A percentile compares a stretch with the other conserved stretches of the same genome.
These are phyloP conservation scores for Eupithecia vulgata DNA, from an alignment of 2,888 invertebrate genomes.

Conservation along the genomic window DNA sequence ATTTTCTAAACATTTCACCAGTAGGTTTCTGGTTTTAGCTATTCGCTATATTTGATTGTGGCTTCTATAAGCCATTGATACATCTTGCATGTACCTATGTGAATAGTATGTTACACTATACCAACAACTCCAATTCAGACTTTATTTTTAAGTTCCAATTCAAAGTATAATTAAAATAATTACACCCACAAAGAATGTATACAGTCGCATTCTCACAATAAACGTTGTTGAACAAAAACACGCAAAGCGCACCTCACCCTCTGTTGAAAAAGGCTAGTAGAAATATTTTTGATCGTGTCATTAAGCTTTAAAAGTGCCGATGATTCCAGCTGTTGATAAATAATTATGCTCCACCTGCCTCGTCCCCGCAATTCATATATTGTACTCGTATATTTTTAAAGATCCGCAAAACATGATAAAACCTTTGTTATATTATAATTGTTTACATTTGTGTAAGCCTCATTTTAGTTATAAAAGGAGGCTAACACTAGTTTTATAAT, in stretches of 20 bases:
- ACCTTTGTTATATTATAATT: too few relatives aligned
- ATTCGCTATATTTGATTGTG: not conserved
- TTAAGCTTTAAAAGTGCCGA: slow-evolving; percentile 61
- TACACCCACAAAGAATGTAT: slow-evolving; percentile 15
- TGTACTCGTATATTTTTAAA: not conserved
- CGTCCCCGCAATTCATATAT: slow-evolving; percentile 51
- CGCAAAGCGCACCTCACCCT: slow-evolving; percentile 44
- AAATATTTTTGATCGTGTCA: slow-evolving; percentile 59
- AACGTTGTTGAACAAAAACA: slow-evolving; percentile 51
- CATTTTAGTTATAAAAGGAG: not conserved
- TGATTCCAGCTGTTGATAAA: slow-evolving; percentile 70
- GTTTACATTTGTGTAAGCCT: too few relatives aligned
- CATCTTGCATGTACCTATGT: not conserved
- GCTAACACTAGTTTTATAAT: not conserved
- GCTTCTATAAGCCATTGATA: not conserved
- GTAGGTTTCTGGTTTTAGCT: not conserved
- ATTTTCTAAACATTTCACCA: not conserved
- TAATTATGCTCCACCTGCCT: slow-evolving; percentile 72
- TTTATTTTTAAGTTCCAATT: not conserved
- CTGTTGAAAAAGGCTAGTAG: slow-evolving; percentile 48
- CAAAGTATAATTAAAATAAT: slow-evolving; percentile 27
- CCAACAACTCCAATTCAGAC: not conserved
- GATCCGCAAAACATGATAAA: slow-evolving; percentile 38
- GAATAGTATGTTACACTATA: not conserved
- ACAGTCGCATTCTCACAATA: slow-evolving; percentile 37